phyloP scores from a whole-genome alignment of 2,888 invertebrate genomes.

The Agrochola lota region DNA sequence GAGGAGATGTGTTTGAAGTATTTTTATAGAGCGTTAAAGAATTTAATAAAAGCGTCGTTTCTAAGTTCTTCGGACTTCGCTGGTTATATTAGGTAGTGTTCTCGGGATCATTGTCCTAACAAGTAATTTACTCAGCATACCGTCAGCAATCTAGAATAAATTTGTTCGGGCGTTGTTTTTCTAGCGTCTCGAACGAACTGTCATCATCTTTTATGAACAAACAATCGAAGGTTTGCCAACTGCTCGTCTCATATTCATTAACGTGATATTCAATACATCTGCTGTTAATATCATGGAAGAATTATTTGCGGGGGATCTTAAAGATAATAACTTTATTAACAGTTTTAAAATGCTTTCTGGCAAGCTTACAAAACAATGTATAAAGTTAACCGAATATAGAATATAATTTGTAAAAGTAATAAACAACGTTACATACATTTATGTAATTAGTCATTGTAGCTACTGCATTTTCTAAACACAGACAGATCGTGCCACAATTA shows the following conservation, averaged over 20 bases:
- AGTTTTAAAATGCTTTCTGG: conserved; percentile 23
- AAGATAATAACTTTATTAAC: background rate
- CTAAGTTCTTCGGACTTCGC: conserved; percentile 5
- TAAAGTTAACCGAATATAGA: background rate
- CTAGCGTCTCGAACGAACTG: conserved; percentile 16
- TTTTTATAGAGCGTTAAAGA: conserved; percentile 24
- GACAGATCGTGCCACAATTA: background rate
- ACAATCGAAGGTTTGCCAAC: conserved; percentile 52
- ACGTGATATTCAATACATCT: conserved; percentile 49
- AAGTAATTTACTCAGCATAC: conserved; percentile 41
- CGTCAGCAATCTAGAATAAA: conserved; percentile 39
- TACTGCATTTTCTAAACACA: background rate
- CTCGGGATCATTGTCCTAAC: conserved; percentile 38
- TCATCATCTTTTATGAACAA: conserved; percentile 32
- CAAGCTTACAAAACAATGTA: background rate
- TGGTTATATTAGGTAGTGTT: conserved; percentile 1
- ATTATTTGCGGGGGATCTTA: background rate
- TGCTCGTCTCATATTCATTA: conserved; percentile 24
- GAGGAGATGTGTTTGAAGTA: conserved; percentile 17
- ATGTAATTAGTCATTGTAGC: background rate
- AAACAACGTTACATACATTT: background rate
- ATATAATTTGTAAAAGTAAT: background rate
- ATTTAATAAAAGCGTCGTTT: conserved; percentile 36
- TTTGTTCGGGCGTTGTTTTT: conserved; percentile 42
- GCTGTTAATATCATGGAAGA: background rate